Base-by-base conservation (phyloP, 2,797 vertebrate species). In the Acanthurus lineatus region DNA sequence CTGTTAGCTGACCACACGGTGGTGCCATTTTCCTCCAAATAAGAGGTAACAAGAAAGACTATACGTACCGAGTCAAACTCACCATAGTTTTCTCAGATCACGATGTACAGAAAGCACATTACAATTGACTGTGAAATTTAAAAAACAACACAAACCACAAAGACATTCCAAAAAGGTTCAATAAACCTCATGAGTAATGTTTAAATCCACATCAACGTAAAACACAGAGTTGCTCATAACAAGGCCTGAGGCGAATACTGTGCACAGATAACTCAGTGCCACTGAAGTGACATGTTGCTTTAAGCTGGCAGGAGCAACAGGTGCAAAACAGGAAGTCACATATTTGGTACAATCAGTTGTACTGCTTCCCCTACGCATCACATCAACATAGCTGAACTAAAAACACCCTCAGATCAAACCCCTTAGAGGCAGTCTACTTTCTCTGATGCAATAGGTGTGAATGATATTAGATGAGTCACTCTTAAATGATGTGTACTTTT, bases 251-350 rank as follows among this genome's bases (percentile, higher is more conserved):
- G 47, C 20, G 17, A 20, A 53, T n/a, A 15, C 10, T 38, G 9
- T 22, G 19, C 28, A 25, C 69, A 59, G 35, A 49, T 20, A n/a
- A 49, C 1, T 47, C n/a, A 47, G 16, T 40, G 51, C 22, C 61
- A 14, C 35, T 78, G 60, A 47, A 67, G 57, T 64, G 44, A 51
- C 5, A 12, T 0, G 4, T 7, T 68, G 15, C 16, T n/a, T 48
- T 45, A 40, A 71, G 54, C 11, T 32, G 2, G 40, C 51, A 58
- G 19, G 9, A 84, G 62, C 17, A 82, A 56, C 75, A 79, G 56
- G 63, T 78, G 68, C 78, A 84, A 20, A 85, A 88, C 91, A 91
- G 92, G 91, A 93, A 91, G 69, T 77, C 66, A 49, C 70, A 84
- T 4, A 60, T 81, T 61, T 86, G 72, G 58, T 83, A 71, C 76